Conservation (phyloP, 2,113 vertebrate species). For the Galbula dea region DNA sequence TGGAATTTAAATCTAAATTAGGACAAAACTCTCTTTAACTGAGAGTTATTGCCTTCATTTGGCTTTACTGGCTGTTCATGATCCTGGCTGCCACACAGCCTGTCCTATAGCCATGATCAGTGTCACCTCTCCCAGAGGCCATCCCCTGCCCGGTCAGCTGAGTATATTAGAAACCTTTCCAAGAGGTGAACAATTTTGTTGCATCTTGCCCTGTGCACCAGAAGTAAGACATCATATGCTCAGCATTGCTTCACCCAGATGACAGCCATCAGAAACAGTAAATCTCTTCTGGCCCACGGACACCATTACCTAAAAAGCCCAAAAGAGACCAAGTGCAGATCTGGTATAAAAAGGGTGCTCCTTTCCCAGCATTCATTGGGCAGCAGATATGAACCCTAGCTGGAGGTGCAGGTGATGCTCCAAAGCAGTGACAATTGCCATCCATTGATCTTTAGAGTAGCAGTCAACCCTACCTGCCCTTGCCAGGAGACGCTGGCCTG, state of each 20-base stretch:
- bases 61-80: background rate
- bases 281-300: background rate
- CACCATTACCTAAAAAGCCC: background rate
- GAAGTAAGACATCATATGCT: background rate
- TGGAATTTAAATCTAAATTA: slow-evolving; percentile 54
- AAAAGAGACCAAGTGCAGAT: background rate
- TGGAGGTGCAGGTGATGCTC: background rate
- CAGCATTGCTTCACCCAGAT: slow-evolving; percentile 13
- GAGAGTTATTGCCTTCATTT: background rate
- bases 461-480: background rate
- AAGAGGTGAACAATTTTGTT: background rate
- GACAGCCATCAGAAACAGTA: slow-evolving; percentile 30
- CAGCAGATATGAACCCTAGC: background rate
- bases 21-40: background rate
- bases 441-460: background rate
- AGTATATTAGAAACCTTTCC: background rate
- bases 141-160: background rate
- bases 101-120: background rate
- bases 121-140: background rate
- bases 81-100: background rate
- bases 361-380: background rate
- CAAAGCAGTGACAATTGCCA: background rate
- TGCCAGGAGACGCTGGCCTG: background rate
- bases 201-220: background rate
- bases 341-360: background rate